These are phyloP conservation scores for Microplitis demolitor DNA, from an alignment of 1,140 invertebrate genomes.

Conservation along the genomic window DNA sequence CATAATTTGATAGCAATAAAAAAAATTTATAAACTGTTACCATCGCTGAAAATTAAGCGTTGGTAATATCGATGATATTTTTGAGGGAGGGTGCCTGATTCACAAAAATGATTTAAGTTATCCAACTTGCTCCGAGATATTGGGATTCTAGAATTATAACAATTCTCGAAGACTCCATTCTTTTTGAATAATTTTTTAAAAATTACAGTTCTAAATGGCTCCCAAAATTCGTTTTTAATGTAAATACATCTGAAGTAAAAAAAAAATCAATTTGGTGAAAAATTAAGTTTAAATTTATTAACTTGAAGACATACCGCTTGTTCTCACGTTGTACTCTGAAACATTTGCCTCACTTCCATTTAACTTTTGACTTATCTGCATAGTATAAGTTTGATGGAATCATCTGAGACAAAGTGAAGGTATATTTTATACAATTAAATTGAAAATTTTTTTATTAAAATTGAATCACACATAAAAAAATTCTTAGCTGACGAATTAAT, in stretches of 20 bases:
- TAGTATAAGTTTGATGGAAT: neutral
- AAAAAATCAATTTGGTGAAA: no score
- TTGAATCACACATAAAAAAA: neutral
- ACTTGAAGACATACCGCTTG: neutral
- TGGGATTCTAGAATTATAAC: neutral
- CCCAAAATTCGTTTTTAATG: neutral
- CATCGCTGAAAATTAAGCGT: no score
- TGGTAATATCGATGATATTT: no score
- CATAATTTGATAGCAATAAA: no score
- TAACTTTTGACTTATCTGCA: neutral
- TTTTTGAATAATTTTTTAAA: neutral
- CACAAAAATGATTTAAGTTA: no score
- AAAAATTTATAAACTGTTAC: no score
- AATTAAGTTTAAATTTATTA: neutral
- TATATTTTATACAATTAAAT: neutral
- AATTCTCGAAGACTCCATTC: neutral
- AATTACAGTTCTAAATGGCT: neutral
- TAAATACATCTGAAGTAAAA: neutral
- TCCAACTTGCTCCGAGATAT: neutral
- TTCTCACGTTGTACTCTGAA: neutral
- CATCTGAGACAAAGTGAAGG: neutral
- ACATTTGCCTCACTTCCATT: neutral
- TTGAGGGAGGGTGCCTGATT: no score
- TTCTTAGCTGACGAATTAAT: no score
- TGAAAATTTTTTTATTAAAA: neutral